Evolutionary conservation across 2,888 invertebrate species (phyloP).

Genomic region (Lamellibrachia satsuma): DNA sequence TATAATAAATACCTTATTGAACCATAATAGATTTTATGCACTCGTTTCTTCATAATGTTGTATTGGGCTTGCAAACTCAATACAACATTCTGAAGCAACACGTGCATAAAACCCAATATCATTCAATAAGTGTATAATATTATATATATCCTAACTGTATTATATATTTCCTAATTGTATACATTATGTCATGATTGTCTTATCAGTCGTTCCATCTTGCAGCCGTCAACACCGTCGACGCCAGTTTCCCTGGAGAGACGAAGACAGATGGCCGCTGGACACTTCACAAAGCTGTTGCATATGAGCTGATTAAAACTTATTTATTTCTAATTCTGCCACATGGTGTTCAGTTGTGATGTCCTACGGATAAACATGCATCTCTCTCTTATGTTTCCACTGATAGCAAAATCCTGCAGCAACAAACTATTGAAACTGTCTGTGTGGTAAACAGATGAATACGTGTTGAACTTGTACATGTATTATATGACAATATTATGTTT

Average conservation of each 20-base stretch:
- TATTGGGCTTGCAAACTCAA: too few relatives aligned
- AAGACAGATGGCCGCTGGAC: not conserved
- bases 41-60: too few relatives aligned
- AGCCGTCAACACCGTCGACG: not conserved
- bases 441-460: not conserved
- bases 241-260: not conserved
- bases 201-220: not conserved
- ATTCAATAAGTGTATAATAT: too few relatives aligned
- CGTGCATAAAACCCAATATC: too few relatives aligned
- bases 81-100: too few relatives aligned
- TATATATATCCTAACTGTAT: too few relatives aligned
- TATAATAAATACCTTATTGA: too few relatives aligned
- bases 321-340: not conserved
- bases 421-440: not conserved
- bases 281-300: slow-evolving; percentile 1
- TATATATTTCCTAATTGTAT: not conserved
- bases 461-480: not conserved
- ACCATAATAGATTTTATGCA: too few relatives aligned
- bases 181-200: not conserved
- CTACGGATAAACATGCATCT: not conserved
- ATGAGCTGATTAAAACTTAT: not conserved
- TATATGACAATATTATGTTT: too few relatives aligned
- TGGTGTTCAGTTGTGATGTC: not conserved
- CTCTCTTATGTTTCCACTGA: not conserved
- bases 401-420: not conserved